These are phyloP conservation scores for Hirtodrosophila alboralis DNA, from an alignment of 2,888 invertebrate genomes.

Conservation along the genomic window DNA sequence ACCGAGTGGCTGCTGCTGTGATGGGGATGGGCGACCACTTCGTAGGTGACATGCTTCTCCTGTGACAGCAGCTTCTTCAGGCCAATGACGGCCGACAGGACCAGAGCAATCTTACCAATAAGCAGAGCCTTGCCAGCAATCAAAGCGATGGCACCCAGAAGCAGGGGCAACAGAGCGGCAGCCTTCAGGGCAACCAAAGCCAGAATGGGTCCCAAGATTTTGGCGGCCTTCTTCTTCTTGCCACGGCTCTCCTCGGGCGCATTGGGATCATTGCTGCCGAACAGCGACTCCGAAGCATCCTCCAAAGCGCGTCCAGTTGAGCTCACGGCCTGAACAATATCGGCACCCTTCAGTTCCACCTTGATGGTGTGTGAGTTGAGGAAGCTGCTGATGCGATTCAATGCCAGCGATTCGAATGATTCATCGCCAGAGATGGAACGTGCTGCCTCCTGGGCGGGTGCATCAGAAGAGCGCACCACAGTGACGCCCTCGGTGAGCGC, in stretches of 20 bases:
- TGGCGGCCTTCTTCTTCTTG: conserved; percentile 92
- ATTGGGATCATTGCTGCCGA: conserved; percentile 85
- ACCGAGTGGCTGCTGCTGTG: conserved; percentile 89
- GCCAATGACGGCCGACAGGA: conserved; percentile 92
- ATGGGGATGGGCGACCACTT: conserved; percentile 93
- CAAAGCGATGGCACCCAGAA: conserved; percentile 92
- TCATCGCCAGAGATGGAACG: conserved; percentile 88
- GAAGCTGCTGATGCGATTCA: conserved; percentile 90
- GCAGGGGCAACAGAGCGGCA: conserved; percentile 90
- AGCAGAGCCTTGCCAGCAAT: conserved; percentile 94
- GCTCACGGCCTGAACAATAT: conserved; percentile 91
- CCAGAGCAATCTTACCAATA: conserved; percentile 93
- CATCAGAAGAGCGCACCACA: conserved; percentile 90
- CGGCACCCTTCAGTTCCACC: conserved; percentile 93
- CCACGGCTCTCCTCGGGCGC: conserved; percentile 88
- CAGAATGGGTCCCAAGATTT: conserved; percentile 91
- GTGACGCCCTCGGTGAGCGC: conserved; percentile 93
- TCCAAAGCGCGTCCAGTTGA: conserved; percentile 92
- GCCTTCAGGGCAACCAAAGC: conserved; percentile 91
- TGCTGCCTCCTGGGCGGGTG: conserved; percentile 92
- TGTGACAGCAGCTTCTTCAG: conserved; percentile 92
- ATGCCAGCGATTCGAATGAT: conserved; percentile 87
- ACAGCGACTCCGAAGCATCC: conserved; percentile 88
- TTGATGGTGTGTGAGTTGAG: conserved; percentile 92
- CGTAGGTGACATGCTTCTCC: conserved; percentile 94